phyloP scores from a whole-genome alignment of 2,888 invertebrate species.

The Lepeophtheirus nordmannii region DNA sequence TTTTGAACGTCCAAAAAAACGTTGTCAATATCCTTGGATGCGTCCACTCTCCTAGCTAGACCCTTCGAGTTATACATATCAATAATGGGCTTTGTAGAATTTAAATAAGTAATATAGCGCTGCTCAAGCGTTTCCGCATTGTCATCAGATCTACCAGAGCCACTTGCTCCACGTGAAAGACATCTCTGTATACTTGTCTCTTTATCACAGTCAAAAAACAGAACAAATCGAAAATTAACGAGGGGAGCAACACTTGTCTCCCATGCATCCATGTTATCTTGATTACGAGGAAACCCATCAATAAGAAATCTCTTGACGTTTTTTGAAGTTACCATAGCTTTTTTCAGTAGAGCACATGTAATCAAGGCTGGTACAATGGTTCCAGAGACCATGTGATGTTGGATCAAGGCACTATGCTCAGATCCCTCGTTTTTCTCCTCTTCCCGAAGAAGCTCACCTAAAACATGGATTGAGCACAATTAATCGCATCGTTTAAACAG shows the following conservation, averaged over 20 bases:
- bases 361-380: conserved; percentile 95
- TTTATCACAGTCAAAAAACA: conserved; percentile 77
- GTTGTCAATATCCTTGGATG: conserved; percentile 46
- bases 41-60: conserved; percentile 59
- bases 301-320: conserved; percentile 58
- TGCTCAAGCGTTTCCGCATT: conserved; percentile 73
- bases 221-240: conserved; percentile 63
- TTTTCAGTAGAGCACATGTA: conserved; percentile 83
- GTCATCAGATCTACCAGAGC: conserved; percentile 85
- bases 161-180: conserved; percentile 64
- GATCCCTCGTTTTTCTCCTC: conserved; percentile 73
- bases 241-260: conserved; percentile 61
- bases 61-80: conserved; percentile 54
- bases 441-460: conserved; percentile 71
- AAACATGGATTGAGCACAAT: conserved; percentile 33
- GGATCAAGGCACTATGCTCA: conserved; percentile 75
- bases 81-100: conserved; percentile 77
- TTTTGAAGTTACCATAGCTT: conserved; percentile 49
- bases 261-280: conserved; percentile 94
- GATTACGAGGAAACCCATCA: conserved; percentile 94
- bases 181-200: conserved; percentile 73
- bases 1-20: conserved; percentile 48
- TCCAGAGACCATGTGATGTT: conserved; percentile 75
- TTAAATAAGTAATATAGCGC: conserved; percentile 65
- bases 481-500: no score